phyloP scores from a whole-genome alignment of 1,140 invertebrate species.

The Diuraphis noxia region DNA sequence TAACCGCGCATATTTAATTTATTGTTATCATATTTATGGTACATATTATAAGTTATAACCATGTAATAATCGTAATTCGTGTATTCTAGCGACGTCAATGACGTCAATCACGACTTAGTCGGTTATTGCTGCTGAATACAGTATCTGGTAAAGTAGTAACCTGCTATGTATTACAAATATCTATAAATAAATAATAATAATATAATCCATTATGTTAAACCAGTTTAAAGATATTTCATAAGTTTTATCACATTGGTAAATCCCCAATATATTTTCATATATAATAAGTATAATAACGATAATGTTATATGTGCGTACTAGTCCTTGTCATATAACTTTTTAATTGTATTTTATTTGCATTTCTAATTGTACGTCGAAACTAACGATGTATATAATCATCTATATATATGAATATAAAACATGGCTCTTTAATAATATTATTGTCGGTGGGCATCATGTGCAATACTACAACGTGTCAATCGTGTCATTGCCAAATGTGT shows the following conservation, averaged over 20 bases:
- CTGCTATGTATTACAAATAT: not conserved
- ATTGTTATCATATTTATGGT: constrained; percentile 10
- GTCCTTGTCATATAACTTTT: not conserved
- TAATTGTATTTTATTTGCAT: not conserved
- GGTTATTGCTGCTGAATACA: not conserved
- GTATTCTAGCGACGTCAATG: not conserved
- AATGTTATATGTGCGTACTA: not conserved
- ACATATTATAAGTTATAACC: not conserved
- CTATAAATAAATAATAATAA: not conserved
- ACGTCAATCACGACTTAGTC: not conserved
- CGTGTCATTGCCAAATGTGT: not conserved
- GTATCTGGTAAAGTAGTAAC: not conserved
- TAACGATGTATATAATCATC: not conserved
- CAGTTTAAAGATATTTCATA: constrained; percentile 5
- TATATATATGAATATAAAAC: too few relatives aligned
- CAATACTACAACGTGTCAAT: not conserved
- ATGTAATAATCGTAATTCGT: not conserved
- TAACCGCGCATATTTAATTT: not conserved
- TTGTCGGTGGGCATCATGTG: not conserved
- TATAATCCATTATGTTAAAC: not conserved
- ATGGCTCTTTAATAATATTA: not conserved
- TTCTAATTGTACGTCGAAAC: not conserved
- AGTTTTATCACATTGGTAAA: not conserved
- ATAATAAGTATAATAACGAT: not conserved
- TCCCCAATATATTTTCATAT: not conserved